Evolutionary conservation across 2,113 vertebrate species (phyloP).

Genomic region (Sylvilagus bachmani): DNA sequence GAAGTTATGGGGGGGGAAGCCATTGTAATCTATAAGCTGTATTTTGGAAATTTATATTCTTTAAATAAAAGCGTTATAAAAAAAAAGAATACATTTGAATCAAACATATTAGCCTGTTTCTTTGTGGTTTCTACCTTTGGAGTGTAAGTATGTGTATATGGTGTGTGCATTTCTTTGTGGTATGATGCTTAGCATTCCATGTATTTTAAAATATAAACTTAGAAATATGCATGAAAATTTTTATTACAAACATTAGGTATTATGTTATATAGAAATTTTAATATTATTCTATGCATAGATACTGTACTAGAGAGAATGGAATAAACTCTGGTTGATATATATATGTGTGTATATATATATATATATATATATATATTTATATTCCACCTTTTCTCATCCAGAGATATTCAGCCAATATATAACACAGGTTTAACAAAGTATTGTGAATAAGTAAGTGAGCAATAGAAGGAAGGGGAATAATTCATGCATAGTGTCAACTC

Average conservation of each 20-base stretch:
- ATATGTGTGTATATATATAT: not conserved
- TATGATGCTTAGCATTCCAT: not conserved
- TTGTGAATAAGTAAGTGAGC: not conserved
- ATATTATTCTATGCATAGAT: not conserved
- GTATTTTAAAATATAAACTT: slow-evolving; percentile 19
- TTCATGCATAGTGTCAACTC: not conserved
- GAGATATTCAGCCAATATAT: not conserved
- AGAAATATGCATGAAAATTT: not conserved
- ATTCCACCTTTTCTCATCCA: slow-evolving; percentile 18
- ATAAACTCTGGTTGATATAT: not conserved
- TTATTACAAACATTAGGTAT: not conserved
- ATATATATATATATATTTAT: not conserved
- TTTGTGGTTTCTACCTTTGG: not conserved
- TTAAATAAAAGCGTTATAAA: too few species aligned
- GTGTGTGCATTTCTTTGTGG: not conserved
- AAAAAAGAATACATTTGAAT: too few species aligned
- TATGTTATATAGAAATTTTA: not conserved
- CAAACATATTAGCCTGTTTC: not conserved
- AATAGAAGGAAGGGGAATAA: not conserved
- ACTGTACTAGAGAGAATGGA: not conserved
- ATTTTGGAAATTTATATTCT: too few species aligned
- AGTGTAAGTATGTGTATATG: not conserved
- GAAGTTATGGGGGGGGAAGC: too few species aligned
- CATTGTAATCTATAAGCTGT: too few species aligned
- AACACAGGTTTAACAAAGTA: not conserved